These are phyloP conservation scores for Helicoverpa assulta DNA, from an alignment of 2,888 invertebrate genomes.

Conservation along the genomic window DNA sequence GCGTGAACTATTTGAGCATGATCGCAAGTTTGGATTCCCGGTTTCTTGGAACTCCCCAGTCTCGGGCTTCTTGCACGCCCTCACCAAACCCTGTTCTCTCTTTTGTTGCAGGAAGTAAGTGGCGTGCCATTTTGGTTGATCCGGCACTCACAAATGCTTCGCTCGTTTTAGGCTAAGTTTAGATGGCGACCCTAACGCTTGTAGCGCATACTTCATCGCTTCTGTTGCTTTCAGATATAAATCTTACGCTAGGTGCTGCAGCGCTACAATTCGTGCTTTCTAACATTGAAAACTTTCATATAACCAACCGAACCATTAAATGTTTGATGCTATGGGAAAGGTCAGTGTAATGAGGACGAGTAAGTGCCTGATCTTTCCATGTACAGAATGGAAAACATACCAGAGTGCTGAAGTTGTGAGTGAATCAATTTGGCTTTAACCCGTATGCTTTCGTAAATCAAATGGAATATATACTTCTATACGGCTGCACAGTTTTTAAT, in stretches of 20 bases:
- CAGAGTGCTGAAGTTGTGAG: conserved; percentile 62
- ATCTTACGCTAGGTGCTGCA: conserved; percentile 72
- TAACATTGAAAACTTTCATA: conserved; percentile 73
- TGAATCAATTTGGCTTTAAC: conserved; percentile 72
- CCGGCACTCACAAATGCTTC: conserved; percentile 86
- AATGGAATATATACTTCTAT: conserved; percentile 63
- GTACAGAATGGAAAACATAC: conserved; percentile 57
- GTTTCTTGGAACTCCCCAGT: conserved; percentile 75
- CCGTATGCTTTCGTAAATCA: conserved; percentile 72
- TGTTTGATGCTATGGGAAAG: conserved; percentile 66
- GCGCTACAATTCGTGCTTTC: conserved; percentile 72
- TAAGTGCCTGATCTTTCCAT: conserved; percentile 74
- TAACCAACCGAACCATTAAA: conserved; percentile 66
- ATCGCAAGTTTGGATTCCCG: conserved; percentile 75
- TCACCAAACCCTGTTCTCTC: conserved; percentile 86
- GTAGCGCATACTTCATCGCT: conserved; percentile 82
- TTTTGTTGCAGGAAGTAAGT: conserved; percentile 91
- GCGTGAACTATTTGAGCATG: conserved; percentile 77
- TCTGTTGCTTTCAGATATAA: conserved; percentile 83
- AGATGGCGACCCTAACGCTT: conserved; percentile 82
- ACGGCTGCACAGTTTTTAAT: conserved; percentile 74
- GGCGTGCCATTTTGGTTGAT: conserved; percentile 88
- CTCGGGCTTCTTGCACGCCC: conserved; percentile 85
- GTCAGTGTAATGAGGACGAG: conserved; percentile 71
- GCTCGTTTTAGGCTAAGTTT: conserved; percentile 86